Conservation (phyloP, 2,113 vertebrate genomes). For the Morone saxatilis region DNA sequence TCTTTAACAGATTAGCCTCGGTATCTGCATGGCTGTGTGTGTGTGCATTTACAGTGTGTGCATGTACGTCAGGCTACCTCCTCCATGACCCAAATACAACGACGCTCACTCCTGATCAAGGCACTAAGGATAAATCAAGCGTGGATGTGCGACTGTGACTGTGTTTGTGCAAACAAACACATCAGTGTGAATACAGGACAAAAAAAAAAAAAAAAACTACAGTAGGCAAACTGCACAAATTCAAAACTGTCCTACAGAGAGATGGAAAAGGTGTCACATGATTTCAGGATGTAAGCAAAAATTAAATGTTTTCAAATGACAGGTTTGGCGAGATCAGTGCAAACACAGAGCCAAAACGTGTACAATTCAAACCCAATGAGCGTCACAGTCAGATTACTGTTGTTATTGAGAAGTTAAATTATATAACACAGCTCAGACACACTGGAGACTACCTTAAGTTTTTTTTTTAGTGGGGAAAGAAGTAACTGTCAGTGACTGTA, state of each 20-base stretch:
- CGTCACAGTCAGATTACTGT: constrained; percentile 18
- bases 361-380: not conserved
- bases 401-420: constrained; percentile 21
- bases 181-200: not conserved
- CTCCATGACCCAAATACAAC: constrained; percentile 46
- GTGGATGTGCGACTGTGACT: not conserved
- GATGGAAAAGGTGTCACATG: not conserved
- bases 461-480: constrained; percentile 17
- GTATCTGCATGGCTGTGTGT: not conserved
- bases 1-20: constrained; percentile 66
- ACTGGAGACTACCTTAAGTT: constrained; percentile 17
- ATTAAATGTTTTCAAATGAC: not conserved
- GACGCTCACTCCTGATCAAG: constrained; percentile 14
- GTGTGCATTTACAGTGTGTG: not conserved
- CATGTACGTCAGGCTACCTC: not conserved
- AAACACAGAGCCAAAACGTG: not conserved
- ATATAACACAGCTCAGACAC: constrained; percentile 29
- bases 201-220: not conserved
- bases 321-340: not conserved
- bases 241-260: not conserved
- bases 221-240: not conserved
- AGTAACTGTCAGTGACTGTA: constrained; percentile 20
- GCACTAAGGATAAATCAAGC: not conserved
- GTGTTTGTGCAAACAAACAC: not conserved
- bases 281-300: constrained; percentile 6